Base-by-base conservation (phyloP, 2,888 invertebrate species). In the Pachycephus smyrnensis region DNA sequence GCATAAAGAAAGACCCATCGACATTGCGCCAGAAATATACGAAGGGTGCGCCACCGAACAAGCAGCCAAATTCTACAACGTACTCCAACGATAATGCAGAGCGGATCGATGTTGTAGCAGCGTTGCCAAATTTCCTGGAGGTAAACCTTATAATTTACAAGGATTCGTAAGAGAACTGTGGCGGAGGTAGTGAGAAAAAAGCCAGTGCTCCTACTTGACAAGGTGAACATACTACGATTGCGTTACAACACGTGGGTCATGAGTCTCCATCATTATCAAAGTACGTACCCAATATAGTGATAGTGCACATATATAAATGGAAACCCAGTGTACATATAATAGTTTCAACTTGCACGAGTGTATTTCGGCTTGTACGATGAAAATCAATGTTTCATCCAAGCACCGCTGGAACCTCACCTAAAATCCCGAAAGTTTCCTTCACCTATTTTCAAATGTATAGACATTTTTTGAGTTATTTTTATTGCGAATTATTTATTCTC, bases 171-270 rank as follows among this genome's bases (percentile, higher is more conserved):
- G n/a, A 35, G 73, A 33, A 33, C 31, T 73, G 73, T 33, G 73
- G 32, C 73, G 36, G n/a, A 36, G 23, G 40, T 35, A n/a, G 73
- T n/a, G 36, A 73, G 36, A 73, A 73, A n/a, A 30, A 35, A 36
- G 40, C 15, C 15, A 40, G 35, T 32, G 73, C 73, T 73, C 35
- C 32, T 77, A 80, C 76, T 40, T 40, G 15, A 40, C 6, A 40
- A 88, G 82, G 68, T 55, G 83, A 77, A 76, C 69, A 81, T 15
- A 40, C 15, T 86, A 84, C 86, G 82, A 86, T 86, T 75, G 6
- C 35, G 85, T 84, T 84, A 81, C 83, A 75, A 84, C 80, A 82
- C 81, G 82, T 81, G 82, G 82, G 84, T 82, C 85, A 85, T 86
- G 85, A 80, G 81, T 82, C 79, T 83, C 79, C 74, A 75, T 79